These are phyloP conservation scores for Gymnocephalus cernua DNA, from an alignment of 2,113 vertebrate species.

Conservation along the genomic window DNA sequence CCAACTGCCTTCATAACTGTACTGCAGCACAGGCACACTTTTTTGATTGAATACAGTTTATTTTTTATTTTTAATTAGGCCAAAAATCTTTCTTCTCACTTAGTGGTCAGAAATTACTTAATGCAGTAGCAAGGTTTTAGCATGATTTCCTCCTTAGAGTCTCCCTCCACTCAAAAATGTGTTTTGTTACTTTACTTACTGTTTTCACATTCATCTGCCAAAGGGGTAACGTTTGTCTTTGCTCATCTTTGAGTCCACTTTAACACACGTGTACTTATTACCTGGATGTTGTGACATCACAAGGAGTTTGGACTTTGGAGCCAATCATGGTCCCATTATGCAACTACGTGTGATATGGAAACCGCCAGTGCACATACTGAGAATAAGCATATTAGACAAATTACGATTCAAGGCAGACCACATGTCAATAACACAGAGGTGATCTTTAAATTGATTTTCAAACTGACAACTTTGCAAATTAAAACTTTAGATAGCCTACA, in stretches of 20 bases:
- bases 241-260: not conserved
- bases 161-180: not conserved
- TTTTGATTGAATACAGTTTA: not conserved
- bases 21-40: constrained; percentile 2
- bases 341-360: not conserved
- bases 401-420: not conserved
- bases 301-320: not conserved
- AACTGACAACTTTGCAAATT: not conserved
- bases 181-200: not conserved
- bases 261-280: not conserved
- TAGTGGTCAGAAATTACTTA: not conserved
- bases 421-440: not conserved
- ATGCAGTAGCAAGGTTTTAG: not conserved
- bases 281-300: not conserved
- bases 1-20: constrained; percentile 4
- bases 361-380: not conserved
- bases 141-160: not conserved
- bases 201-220: not conserved
- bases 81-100: not conserved
- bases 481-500: not conserved
- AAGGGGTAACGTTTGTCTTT: not conserved
- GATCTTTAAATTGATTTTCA: not conserved
- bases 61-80: not conserved
- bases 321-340: not conserved
- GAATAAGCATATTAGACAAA: not conserved